Conservation (phyloP, 2,113 vertebrate genomes). For the Plestiodon gilberti region DNA sequence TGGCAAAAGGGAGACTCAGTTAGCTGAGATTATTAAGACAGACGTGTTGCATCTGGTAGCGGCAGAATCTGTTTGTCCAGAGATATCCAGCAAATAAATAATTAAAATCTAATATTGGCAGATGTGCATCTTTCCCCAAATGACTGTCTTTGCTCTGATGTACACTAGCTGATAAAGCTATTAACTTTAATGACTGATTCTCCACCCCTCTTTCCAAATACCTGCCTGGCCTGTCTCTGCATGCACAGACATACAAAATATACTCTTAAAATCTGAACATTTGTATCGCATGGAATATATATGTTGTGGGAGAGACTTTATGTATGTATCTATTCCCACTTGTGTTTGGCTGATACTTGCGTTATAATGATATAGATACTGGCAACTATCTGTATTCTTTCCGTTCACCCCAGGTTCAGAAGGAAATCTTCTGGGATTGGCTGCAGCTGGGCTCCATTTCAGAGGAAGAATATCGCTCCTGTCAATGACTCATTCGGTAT, state of each 20-base stretch:
- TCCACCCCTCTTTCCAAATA: slow-evolving; percentile 13
- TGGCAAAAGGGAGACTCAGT: slow-evolving; percentile 69
- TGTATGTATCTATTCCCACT: slow-evolving; percentile 60
- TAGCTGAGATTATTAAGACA: slow-evolving; percentile 74
- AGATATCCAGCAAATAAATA: slow-evolving; percentile 72
- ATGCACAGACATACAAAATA: background rate
- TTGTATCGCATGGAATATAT: background rate
- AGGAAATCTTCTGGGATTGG: slow-evolving; percentile 71
- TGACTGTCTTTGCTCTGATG: slow-evolving; percentile 45
- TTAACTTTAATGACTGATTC: slow-evolving; percentile 39
- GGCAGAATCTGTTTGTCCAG: slow-evolving; percentile 71
- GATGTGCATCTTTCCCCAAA: slow-evolving; percentile 52
- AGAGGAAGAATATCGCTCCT: slow-evolving; percentile 70
- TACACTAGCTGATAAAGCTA: slow-evolving; percentile 43
- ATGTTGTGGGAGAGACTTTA: slow-evolving; percentile 36
- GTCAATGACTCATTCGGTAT: slow-evolving; percentile 79
- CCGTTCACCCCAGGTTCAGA: slow-evolving; percentile 50
- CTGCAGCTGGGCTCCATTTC: slow-evolving; percentile 73
- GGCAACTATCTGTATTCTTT: slow-evolving; percentile 69
- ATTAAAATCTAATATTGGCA: slow-evolving; percentile 69
- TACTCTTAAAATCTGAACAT: background rate
- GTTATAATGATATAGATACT: slow-evolving; percentile 41
- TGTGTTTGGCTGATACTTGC: slow-evolving; percentile 26
- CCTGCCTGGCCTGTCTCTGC: too few relatives aligned
- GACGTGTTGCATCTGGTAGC: slow-evolving; percentile 67